phyloP scores from a whole-genome alignment of 2,888 invertebrate species.

The Dugesia japonica region DNA sequence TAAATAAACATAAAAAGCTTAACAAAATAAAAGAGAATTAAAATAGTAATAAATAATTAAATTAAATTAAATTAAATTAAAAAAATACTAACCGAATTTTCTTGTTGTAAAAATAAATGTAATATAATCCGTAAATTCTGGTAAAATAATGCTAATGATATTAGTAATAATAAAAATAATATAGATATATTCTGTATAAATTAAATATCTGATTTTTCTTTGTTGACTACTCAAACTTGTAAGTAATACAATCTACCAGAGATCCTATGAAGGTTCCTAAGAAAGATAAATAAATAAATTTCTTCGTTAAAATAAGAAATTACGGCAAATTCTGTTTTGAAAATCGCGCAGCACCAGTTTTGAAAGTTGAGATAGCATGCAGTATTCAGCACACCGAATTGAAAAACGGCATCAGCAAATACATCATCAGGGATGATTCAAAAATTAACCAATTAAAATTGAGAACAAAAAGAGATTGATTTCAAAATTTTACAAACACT shows the following conservation, averaged over 20 bases:
- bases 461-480: not conserved
- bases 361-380: slow-evolving; percentile 16
- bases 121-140: no score
- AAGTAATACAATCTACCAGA: not conserved
- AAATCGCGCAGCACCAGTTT: slow-evolving; percentile 7
- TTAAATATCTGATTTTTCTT: no score
- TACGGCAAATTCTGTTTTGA: not conserved
- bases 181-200: not conserved
- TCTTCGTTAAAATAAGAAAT: not conserved
- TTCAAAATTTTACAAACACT: slow-evolving; percentile 14
- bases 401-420: slow-evolving; percentile 6
- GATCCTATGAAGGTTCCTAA: not conserved
- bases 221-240: not conserved
- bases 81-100: no score
- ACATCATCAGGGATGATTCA: not conserved
- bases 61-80: no score
- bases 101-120: no score
- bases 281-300: not conserved
- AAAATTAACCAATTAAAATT: not conserved
- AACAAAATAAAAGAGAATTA: no score
- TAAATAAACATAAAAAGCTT: no score
- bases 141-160: not conserved
- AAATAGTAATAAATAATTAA: no score
- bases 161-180: not conserved
- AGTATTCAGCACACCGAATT: not conserved